Evolutionary conservation across 2,888 invertebrate species (phyloP).

Genomic region (Ophioninae sp.): DNA sequence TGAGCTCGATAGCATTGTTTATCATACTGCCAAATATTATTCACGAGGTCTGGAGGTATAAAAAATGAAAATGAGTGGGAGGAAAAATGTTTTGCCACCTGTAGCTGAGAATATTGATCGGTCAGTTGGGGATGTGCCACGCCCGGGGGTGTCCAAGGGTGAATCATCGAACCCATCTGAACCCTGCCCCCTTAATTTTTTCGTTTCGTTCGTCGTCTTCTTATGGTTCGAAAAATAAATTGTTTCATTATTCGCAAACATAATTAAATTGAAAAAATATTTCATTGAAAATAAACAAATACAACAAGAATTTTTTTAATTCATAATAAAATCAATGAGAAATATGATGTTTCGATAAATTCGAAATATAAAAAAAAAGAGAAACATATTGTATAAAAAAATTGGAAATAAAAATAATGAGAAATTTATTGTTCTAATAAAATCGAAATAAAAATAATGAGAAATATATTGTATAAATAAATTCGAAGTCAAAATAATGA

Average conservation of each 20-base stretch:
- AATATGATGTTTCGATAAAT: too few relatives aligned
- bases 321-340: too few relatives aligned
- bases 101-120: slow-evolving; percentile 78
- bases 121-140: slow-evolving; percentile 70
- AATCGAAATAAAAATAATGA: too few relatives aligned
- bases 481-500: too few relatives aligned
- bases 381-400: too few relatives aligned
- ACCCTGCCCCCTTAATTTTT: neutral
- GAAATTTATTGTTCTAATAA: too few relatives aligned
- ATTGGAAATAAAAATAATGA: too few relatives aligned
- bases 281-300: neutral
- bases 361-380: too few relatives aligned
- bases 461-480: too few relatives aligned
- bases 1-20: slow-evolving; percentile 22
- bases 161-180: neutral
- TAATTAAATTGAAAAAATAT: neutral
- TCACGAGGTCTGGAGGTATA: neutral
- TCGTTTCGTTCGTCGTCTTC: slow-evolving; percentile 24
- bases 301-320: neutral
- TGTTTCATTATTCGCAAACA: neutral
- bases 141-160: slow-evolving; percentile 66
- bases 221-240: neutral
- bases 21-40: neutral
- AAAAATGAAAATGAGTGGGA: neutral
- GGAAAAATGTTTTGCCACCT: slow-evolving; percentile 71